A percentile compares a stretch with the other conserved stretches of the same genome.
Evolutionary conservation across 2,888 invertebrate species (phyloP).

Genomic region (Drosophila maculinotata): DNA sequence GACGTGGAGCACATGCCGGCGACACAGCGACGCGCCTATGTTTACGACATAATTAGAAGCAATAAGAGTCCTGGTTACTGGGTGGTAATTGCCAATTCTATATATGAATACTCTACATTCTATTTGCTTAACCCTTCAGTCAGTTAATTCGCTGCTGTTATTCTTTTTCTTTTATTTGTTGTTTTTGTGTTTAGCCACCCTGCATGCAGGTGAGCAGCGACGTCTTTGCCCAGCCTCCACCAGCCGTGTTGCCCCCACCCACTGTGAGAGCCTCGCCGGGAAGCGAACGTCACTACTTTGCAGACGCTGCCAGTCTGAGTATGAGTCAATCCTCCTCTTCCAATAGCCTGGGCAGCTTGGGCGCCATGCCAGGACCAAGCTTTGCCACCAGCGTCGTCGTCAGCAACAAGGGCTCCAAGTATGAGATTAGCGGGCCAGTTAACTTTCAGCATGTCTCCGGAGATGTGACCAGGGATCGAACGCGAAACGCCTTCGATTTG

Average conservation of each 20-base stretch:
- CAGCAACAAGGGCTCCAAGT: slow-evolving; percentile 71
- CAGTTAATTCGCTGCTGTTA: slow-evolving; percentile 25
- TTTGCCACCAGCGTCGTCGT: slow-evolving; percentile 64
- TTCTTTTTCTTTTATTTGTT: slow-evolving; percentile 1
- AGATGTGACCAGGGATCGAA: slow-evolving; percentile 80
- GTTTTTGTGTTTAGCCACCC: slow-evolving; percentile 59
- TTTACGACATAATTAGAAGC: slow-evolving; percentile 82
- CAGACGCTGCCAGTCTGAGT: slow-evolving; percentile 35
- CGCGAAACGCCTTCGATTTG: slow-evolving; percentile 81
- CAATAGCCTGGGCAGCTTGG: slow-evolving; percentile 65
- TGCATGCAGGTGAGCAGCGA: slow-evolving; percentile 68
- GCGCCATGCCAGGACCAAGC: slow-evolving; percentile 68
- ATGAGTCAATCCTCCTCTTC: slow-evolving; percentile 71
- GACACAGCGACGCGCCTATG: slow-evolving; percentile 77
- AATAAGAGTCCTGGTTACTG: slow-evolving; percentile 82
- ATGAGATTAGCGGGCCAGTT: slow-evolving; percentile 78
- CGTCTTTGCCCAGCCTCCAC: slow-evolving; percentile 64
- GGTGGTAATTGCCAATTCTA: slow-evolving; percentile 71
- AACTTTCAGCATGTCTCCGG: slow-evolving; percentile 80
- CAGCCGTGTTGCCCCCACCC: slow-evolving; percentile 68
- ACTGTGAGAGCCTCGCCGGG: slow-evolving; percentile 34
- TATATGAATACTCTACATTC: background rate
- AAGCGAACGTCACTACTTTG: slow-evolving; percentile 35
- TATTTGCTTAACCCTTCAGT: too few species aligned
- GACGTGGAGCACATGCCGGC: slow-evolving; percentile 72